These are phyloP conservation scores for Montipora cactus DNA, from an alignment of 64 coral and sea anemone species.

Conservation along the genomic window DNA sequence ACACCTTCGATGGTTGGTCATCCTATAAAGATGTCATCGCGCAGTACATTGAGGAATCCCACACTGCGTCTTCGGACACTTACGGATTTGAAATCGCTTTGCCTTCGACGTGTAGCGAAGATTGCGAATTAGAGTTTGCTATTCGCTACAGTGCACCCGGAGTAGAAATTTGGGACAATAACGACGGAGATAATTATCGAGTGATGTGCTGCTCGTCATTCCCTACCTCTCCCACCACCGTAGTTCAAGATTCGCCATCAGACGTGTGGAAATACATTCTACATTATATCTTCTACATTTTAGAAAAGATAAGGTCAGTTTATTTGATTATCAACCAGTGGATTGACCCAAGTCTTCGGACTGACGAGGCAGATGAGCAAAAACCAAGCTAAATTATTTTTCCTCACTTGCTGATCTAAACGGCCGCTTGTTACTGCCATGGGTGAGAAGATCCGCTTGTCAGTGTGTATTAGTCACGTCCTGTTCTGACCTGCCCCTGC, in stretches of 20 bases:
- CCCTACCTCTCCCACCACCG: no score
- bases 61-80: conserved; percentile 69
- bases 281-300: background rate
- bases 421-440: no score
- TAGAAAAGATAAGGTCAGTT: background rate
- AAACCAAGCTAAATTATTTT: no score
- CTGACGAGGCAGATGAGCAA: no score
- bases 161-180: conserved; percentile 94
- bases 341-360: background rate
- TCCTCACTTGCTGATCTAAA: no score
- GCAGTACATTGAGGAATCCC: conserved; percentile 67
- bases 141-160: conserved; percentile 83
- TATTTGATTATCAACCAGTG: background rate
- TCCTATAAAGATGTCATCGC: conserved; percentile 52
- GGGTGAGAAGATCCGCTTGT: no score
- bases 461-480: no score
- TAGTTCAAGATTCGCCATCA: background rate
- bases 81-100: conserved; percentile 89
- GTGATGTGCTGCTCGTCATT: conserved; percentile 65
- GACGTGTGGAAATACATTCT: background rate
- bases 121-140: conserved; percentile 92
- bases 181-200: conserved; percentile 88
- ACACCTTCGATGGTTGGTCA: conserved; percentile 83
- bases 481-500: no score
- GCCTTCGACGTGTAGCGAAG: conserved; percentile 65